Evolutionary conservation across 2,797 vertebrate genomes (phyloP).

Genomic region (Clangula hyemalis): DNA sequence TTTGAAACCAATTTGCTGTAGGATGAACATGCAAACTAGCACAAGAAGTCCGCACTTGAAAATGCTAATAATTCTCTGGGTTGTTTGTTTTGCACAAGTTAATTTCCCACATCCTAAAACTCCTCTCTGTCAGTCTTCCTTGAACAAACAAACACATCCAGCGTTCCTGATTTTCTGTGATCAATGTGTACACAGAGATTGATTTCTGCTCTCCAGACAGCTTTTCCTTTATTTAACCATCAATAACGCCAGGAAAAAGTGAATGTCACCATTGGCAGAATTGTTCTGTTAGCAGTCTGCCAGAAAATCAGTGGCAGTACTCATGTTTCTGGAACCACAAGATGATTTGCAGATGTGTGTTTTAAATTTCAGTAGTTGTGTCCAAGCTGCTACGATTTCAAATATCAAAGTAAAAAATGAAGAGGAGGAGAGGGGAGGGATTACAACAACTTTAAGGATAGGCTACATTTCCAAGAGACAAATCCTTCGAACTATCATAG

Average conservation of each 20-base stretch:
- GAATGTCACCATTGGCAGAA: not conserved
- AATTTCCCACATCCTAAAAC: not conserved
- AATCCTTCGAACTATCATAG: not conserved
- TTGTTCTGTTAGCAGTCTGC: not conserved
- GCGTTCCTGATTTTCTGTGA: not conserved
- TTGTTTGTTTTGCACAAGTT: not conserved
- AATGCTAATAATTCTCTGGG: not conserved
- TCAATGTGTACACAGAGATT: not conserved
- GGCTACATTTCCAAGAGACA: not conserved
- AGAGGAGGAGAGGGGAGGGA: too few relatives aligned
- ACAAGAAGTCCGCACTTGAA: not conserved
- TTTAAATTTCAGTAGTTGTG: not conserved
- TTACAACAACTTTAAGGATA: not conserved
- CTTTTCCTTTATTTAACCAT: not conserved
- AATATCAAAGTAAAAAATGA: not conserved
- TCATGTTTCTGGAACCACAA: not conserved
- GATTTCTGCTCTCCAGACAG: not conserved
- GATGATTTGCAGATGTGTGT: not conserved
- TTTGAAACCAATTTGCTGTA: conserved; percentile 51
- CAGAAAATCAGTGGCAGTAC: not conserved
- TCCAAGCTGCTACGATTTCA: not conserved
- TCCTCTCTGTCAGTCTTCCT: not conserved
- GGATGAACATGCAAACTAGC: conserved; percentile 41
- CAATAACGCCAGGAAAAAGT: not conserved
- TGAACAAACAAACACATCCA: not conserved